These are phyloP conservation scores for Enteromius unitaeniatus DNA, from an alignment of 2,797 vertebrate species.

Conservation along the genomic window DNA sequence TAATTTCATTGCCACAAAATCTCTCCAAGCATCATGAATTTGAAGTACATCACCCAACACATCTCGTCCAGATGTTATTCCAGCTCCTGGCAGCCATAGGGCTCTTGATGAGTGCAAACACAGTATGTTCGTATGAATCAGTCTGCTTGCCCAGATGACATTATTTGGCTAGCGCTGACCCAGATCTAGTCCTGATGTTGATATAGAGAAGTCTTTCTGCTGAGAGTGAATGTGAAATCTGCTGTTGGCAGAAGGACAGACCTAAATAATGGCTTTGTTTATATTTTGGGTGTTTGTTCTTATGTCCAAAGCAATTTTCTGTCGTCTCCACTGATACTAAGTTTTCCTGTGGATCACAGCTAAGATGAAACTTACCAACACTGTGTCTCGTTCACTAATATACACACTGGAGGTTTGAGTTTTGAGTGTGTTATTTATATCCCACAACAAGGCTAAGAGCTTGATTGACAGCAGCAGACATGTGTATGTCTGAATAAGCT, in stretches of 20 bases:
- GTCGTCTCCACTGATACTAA: neutral
- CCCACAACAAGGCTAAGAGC: neutral
- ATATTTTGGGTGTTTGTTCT: conserved; percentile 28
- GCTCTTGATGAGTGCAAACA: neutral
- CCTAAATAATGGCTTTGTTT: conserved; percentile 11
- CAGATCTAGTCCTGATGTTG: neutral
- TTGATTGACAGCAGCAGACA: too few relatives aligned
- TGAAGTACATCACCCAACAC: neutral
- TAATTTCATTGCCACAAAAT: neutral
- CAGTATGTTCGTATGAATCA: neutral
- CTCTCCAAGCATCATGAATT: neutral
- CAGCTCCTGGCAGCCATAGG: neutral
- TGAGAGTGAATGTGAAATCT: neutral
- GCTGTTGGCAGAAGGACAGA: neutral
- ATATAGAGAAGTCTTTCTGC: neutral
- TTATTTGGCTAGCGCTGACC: neutral
- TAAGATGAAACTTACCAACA: neutral
- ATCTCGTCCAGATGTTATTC: neutral
- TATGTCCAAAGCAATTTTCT: conserved; percentile 15
- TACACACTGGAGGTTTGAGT: neutral
- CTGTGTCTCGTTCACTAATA: neutral
- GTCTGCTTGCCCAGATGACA: neutral
- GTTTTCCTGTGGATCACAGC: neutral
- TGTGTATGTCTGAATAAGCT: neutral
- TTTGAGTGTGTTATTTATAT: neutral